A percentile compares a stretch with the other conserved stretches of the same genome.
Evolutionary conservation across 2,797 vertebrate species (phyloP).

Genomic region (Ctenochaetus hawaiiensis): DNA sequence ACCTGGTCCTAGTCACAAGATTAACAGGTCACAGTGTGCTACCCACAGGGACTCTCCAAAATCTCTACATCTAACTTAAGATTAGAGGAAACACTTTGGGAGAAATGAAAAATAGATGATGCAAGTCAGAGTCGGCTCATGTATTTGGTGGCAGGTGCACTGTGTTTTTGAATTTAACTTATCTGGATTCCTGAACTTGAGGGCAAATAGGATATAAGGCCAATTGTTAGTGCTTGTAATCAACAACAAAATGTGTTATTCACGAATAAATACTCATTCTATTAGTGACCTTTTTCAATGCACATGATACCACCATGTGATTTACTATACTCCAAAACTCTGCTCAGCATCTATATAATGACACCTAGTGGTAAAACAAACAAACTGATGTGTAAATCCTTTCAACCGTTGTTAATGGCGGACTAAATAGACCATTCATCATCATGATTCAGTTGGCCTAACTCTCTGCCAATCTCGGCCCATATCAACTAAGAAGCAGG

Average conservation of each 20-base stretch:
- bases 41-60: background rate
- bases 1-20: conserved; percentile 20
- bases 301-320: background rate
- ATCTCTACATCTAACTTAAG: background rate
- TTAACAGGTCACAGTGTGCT: conserved; percentile 23
- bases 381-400: background rate
- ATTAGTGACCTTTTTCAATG: background rate
- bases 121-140: background rate
- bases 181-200: background rate
- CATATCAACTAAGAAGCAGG: conserved; percentile 36
- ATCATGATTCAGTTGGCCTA: conserved; percentile 40
- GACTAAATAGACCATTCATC: conserved; percentile 1
- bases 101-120: background rate
- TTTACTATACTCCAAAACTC: background rate
- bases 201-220: background rate
- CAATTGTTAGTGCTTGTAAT: background rate
- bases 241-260: background rate
- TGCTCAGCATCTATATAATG: background rate
- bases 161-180: background rate
- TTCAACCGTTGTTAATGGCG: conserved; percentile 1
- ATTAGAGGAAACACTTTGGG: background rate
- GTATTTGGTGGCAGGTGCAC: background rate
- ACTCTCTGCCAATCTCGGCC: conserved; percentile 31
- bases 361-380: conserved; percentile 53
- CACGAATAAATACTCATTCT: background rate